Conservation (phyloP, 2,113 vertebrate species). For the Indri indri region DNA sequence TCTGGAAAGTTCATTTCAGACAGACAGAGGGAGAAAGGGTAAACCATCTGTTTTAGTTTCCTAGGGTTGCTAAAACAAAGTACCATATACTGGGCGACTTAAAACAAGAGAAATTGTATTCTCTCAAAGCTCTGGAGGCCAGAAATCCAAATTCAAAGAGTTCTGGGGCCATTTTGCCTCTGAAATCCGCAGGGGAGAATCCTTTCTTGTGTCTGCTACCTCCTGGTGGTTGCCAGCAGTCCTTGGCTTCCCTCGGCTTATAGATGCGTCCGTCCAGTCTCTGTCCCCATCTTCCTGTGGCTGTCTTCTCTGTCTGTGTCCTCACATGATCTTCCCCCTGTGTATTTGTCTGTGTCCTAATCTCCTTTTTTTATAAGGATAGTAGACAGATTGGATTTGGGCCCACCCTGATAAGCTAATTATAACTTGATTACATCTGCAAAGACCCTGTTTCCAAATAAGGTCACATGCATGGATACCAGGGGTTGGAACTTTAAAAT, state of each 20-base stretch:
- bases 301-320: neutral
- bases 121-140: neutral
- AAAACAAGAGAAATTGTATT: neutral
- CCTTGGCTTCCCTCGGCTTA: neutral
- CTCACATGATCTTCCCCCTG: neutral
- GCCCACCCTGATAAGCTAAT: neutral
- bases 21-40: fast-evolving
- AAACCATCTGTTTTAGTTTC: neutral
- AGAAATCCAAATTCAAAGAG: neutral
- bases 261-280: fast-evolving
- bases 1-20: neutral
- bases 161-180: neutral
- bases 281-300: neutral
- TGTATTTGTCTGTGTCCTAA: neutral
- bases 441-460: neutral
- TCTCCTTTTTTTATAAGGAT: neutral
- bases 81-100: neutral
- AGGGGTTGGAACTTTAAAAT: neutral
- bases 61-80: neutral
- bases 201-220: neutral
- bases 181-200: neutral
- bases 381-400: fast-evolving
- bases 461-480: neutral
- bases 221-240: fast-evolving
- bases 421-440: neutral